Evolutionary conservation across 64 coral and sea anemone species (phyloP).

Genomic region (Actinia tenebrosa): DNA sequence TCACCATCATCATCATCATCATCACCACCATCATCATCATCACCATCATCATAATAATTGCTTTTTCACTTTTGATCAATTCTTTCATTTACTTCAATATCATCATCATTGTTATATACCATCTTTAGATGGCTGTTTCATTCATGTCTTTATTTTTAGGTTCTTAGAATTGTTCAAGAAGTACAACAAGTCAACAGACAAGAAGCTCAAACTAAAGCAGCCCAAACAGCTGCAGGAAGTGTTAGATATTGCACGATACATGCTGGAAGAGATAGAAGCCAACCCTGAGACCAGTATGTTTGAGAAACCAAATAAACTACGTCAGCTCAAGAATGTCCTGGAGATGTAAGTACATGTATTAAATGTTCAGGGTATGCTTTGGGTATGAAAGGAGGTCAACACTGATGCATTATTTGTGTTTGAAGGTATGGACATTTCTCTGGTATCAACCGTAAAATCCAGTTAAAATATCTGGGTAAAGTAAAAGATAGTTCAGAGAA

Average conservation of each 20-base stretch:
- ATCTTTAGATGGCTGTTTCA: background rate
- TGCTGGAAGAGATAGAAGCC: constrained; percentile 49
- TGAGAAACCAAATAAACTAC: constrained; percentile 75
- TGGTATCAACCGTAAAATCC: constrained; percentile 95
- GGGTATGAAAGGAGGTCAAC: too few species aligned
- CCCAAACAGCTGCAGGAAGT: constrained; percentile 84
- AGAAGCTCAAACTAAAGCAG: constrained; percentile 79
- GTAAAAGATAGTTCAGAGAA: constrained; percentile 43
- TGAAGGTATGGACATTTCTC: constrained; percentile 97
- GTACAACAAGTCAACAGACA: constrained; percentile 66
- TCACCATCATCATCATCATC: background rate
- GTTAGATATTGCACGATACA: constrained; percentile 74
- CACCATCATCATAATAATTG: background rate
- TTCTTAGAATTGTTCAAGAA: constrained; percentile 87
- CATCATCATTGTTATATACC: background rate
- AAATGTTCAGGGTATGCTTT: too few species aligned
- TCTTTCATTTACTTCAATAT: background rate
- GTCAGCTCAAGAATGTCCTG: constrained; percentile 80
- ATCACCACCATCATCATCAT: background rate
- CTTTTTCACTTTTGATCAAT: too few species aligned
- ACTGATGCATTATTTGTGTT: background rate
- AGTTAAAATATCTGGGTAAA: constrained; percentile 90
- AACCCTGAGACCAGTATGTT: constrained; percentile 48
- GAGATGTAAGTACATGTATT: constrained; percentile 65
- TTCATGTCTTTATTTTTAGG: constrained; percentile 7